These are phyloP conservation scores for Tadarida brasiliensis DNA, from an alignment of 2,797 vertebrate species.

Conservation along the genomic window DNA sequence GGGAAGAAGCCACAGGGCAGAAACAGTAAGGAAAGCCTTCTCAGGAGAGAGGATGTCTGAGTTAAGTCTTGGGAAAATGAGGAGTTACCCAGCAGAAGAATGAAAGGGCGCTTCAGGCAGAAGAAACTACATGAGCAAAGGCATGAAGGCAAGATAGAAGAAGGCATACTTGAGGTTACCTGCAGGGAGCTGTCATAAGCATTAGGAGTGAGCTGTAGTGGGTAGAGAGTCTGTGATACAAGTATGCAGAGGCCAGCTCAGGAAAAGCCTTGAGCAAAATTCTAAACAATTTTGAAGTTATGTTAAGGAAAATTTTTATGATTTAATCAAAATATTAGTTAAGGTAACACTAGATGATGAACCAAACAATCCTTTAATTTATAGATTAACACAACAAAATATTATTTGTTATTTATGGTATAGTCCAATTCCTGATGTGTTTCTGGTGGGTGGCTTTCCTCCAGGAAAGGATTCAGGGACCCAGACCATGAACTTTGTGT, in stretches of 20 bases:
- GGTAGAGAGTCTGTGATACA: neutral
- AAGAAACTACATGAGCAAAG: neutral
- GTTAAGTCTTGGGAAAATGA: neutral
- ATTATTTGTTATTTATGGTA: neutral
- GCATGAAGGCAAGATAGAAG: fast-evolving
- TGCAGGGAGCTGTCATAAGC: fast-evolving
- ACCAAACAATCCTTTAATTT: slow-evolving; percentile 8
- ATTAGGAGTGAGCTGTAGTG: too few relatives aligned
- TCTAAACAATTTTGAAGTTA: neutral
- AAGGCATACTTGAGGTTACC: fast-evolving
- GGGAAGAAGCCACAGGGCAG: neutral
- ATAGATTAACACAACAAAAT: neutral
- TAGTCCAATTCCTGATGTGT: neutral
- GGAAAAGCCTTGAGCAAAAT: neutral
- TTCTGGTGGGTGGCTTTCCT: neutral
- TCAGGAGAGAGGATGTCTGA: neutral
- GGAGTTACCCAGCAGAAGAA: neutral
- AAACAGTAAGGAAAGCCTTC: neutral
- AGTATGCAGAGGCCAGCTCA: neutral
- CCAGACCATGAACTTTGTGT: neutral
- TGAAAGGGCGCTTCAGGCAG: neutral
- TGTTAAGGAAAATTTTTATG: slow-evolving; percentile 19
- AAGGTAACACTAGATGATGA: neutral
- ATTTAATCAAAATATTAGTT: slow-evolving; percentile 31
- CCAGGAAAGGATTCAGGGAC: neutral